phyloP scores from a whole-genome alignment of 2,113 vertebrate species.

The Hemichromis elongatus region DNA sequence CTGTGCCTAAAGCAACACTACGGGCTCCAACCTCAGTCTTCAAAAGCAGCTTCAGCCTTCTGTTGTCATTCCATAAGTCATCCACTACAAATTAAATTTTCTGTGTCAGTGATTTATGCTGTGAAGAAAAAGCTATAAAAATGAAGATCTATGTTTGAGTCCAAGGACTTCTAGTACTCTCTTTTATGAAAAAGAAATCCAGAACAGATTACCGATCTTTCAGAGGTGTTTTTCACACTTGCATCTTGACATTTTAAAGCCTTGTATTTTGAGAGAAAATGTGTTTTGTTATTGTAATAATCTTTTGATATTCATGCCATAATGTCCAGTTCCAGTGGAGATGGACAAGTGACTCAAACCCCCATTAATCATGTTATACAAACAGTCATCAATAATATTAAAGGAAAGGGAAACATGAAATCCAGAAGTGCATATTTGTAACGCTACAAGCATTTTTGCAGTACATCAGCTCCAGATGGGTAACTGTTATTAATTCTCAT shows the following conservation, averaged over 20 bases:
- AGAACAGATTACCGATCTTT: neutral
- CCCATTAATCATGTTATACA: neutral
- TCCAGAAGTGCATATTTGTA: neutral
- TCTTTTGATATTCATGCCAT: neutral
- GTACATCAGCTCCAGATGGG: neutral
- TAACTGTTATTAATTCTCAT: neutral
- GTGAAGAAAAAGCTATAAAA: slow-evolving; percentile 49
- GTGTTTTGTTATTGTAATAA: neutral
- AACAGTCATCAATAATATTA: neutral
- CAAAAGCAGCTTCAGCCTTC: slow-evolving; percentile 42
- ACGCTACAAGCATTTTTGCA: neutral
- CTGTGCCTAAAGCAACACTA: slow-evolving; percentile 60
- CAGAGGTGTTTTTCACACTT: neutral
- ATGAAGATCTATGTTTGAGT: slow-evolving; percentile 25
- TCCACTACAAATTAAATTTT: slow-evolving; percentile 57
- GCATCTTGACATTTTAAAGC: neutral
- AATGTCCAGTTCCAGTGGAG: neutral
- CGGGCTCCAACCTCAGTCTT: slow-evolving; percentile 51
- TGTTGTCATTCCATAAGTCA: slow-evolving; percentile 67
- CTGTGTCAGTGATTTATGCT: slow-evolving; percentile 63
- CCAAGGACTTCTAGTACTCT: slow-evolving; percentile 21
- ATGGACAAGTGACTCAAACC: neutral
- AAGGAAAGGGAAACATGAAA: neutral
- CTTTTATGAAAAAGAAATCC: neutral
- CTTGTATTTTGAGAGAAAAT: neutral